Evolutionary conservation across 2,113 vertebrate species (phyloP).

Genomic region (Peucedramus taeniatus): DNA sequence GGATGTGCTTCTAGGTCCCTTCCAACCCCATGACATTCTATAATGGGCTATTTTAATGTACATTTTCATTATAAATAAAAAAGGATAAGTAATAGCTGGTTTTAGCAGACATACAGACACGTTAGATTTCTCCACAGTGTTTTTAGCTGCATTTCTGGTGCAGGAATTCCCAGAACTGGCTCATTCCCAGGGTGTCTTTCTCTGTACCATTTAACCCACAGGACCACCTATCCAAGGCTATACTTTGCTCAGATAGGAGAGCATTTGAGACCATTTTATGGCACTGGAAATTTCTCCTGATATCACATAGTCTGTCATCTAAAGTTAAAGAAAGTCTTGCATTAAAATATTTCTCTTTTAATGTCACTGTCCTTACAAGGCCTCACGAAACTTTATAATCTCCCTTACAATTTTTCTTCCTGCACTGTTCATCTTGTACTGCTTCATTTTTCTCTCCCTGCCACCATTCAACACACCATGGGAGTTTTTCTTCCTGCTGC

Average conservation of each 20-base stretch:
- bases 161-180: neutral
- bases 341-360: neutral
- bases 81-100: neutral
- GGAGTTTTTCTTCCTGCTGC: neutral
- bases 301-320: neutral
- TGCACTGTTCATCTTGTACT: fast-evolving
- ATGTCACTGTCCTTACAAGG: neutral
- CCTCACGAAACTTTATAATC: neutral
- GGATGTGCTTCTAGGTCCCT: neutral
- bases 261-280: neutral
- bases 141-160: neutral
- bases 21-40: neutral
- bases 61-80: neutral
- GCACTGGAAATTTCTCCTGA: neutral
- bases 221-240: neutral
- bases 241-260: neutral
- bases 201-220: neutral
- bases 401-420: neutral
- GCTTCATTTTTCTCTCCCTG: neutral
- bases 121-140: neutral
- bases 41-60: neutral
- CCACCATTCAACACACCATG: neutral
- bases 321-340: neutral
- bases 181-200: neutral
- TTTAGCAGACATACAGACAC: neutral